Evolutionary conservation across 53 echinoderm and acorn worm species (phyloP), one percentile per base, ranked within the genome.

Genomic region (Temnopleurus reevesii): DNA sequence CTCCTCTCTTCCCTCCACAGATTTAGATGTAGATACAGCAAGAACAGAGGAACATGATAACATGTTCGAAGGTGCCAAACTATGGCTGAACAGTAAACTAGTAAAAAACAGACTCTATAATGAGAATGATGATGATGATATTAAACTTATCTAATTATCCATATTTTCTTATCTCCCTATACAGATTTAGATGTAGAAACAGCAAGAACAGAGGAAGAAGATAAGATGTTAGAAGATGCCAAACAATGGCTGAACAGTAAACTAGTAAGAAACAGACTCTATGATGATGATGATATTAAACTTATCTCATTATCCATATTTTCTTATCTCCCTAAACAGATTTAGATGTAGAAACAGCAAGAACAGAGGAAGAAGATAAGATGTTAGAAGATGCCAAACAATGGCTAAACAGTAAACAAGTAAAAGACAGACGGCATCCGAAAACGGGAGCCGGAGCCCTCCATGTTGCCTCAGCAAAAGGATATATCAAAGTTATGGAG

Each of bases 401-500:
- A 80, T 96, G 94, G 96, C 76, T 99, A 66, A 99, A 99, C 83
- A 93, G 93, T 19, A 99, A 94, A 91, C 83, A 76, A 28, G 81
- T 96, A 23, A 96, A 94, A 91, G 99, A 99, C 28, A 99, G 91
- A 79, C 83, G 89, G 91, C 99, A 99, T 91, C 95, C 99, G 64
- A 94, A 94, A 63, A 92, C 99, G 4, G 96, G 95, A 10, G 99
- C 99, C 28, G 89, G 91, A 18, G 83, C 99, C 53, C 93, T 99
- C 87, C 99, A 99, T 90, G 99, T 99, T 76, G 94, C 99, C 56
- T 89, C 94, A 33, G 92, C 99, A 55, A 99, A 99, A 76, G 99
- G 99, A 77, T 99, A 99, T 93, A 93, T 96, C 66, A 99, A 99
- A 96, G 96, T 94, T 83, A 96, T 99, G 92, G 94, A 89, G 99